These are phyloP conservation scores for Platycercus adscitus DNA, from an alignment of 2,113 vertebrate genomes.

Conservation along the genomic window DNA sequence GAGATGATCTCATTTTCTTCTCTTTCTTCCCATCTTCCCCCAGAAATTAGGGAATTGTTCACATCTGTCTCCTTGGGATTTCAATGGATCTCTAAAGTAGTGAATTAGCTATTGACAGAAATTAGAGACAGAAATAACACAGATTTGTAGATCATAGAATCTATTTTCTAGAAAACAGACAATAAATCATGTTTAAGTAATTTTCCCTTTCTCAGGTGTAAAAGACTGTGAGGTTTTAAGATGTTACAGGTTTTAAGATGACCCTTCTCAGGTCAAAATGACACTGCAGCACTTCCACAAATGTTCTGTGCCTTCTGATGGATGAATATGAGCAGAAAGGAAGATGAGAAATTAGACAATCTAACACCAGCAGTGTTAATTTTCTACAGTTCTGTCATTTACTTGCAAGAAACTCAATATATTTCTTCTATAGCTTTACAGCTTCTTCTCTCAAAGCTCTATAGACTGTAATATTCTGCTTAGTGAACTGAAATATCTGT, in stretches of 20 bases:
- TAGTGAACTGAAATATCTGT: conserved; percentile 32
- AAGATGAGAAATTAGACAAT: not conserved
- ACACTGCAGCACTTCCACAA: not conserved
- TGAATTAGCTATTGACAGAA: not conserved
- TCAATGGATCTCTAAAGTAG: not conserved
- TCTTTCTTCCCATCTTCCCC: not conserved
- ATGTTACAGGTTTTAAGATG: not conserved
- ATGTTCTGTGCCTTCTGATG: not conserved
- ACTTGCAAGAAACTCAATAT: not conserved
- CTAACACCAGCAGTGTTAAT: not conserved
- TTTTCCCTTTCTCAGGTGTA: not conserved
- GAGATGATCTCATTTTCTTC: rapidly evolving
- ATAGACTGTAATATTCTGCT: conserved; percentile 17
- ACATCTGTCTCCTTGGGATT: not conserved
- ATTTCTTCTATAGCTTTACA: not conserved
- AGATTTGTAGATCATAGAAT: not conserved
- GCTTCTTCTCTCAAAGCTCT: not conserved
- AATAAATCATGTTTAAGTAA: not conserved
- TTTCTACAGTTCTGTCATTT: not conserved
- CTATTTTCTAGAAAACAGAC: not conserved
- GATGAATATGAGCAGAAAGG: not conserved
- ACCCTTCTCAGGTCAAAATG: not conserved
- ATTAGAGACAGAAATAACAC: not conserved
- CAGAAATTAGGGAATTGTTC: not conserved
- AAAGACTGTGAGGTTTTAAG: not conserved